Evolutionary conservation across 2,113 vertebrate genomes (phyloP).

Genomic region (Struthio camelus): DNA sequence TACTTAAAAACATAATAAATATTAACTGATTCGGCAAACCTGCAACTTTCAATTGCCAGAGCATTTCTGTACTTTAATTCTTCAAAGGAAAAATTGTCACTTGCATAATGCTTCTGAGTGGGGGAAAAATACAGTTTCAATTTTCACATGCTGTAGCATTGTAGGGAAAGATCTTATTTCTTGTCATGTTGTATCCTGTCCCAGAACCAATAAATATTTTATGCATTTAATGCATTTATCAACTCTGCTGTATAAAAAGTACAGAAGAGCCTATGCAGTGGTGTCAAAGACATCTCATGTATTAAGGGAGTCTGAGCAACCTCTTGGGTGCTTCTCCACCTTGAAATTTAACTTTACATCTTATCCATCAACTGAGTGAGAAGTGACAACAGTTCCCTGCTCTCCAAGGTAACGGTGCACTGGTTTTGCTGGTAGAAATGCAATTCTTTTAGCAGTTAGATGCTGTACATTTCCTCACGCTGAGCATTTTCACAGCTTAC

Average conservation of each 20-base stretch:
- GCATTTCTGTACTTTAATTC: conserved; percentile 35
- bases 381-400: neutral
- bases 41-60: neutral
- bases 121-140: neutral
- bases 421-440: neutral
- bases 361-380: neutral
- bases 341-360: conserved; percentile 60
- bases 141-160: conserved; percentile 6
- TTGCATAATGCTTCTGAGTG: neutral
- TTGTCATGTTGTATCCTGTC: conserved; percentile 1
- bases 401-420: neutral
- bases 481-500: neutral
- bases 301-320: neutral
- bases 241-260: conserved; percentile 1
- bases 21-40: conserved; percentile 39
- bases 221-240: conserved; percentile 67
- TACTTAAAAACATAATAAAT: conserved; percentile 45
- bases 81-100: conserved; percentile 39
- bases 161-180: conserved; percentile 38
- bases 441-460: neutral
- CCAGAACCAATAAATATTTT: conserved; percentile 66
- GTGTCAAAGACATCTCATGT: conserved; percentile 25
- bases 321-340: conserved; percentile 31
- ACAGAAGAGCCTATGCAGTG: neutral
- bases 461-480: neutral